Evolutionary conservation across 1,140 invertebrate species (phyloP).

Genomic region (Drosophila mojavensis): DNA sequence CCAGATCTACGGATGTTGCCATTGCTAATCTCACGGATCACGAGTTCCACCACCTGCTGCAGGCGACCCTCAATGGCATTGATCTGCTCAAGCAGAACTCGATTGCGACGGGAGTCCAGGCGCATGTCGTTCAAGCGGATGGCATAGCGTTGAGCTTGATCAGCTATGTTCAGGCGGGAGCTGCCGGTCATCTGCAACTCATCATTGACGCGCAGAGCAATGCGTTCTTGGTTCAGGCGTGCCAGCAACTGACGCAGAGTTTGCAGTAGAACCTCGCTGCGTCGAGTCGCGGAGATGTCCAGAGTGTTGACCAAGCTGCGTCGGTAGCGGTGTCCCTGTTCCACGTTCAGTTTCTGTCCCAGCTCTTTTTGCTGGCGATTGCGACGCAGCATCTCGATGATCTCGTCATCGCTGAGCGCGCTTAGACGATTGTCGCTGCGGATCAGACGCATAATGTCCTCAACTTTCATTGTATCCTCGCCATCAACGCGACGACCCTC

Average conservation of each 20-base stretch:
- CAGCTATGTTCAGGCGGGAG: constrained; percentile 5
- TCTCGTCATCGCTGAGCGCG: constrained; percentile 52
- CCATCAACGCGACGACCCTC: constrained; percentile 50
- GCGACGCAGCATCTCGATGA: constrained; percentile 46
- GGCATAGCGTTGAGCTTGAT: constrained; percentile 42
- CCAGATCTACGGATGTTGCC: not conserved
- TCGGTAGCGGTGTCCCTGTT: constrained; percentile 43
- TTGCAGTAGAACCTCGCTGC: constrained; percentile 57
- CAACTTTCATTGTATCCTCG: constrained; percentile 35
- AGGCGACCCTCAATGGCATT: constrained; percentile 30
- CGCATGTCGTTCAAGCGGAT: constrained; percentile 57
- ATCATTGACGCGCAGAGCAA: constrained; percentile 32
- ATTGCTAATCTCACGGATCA: constrained; percentile 34
- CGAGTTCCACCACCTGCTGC: constrained; percentile 21
- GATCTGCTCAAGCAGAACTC: constrained; percentile 44
- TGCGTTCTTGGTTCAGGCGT: constrained; percentile 66
- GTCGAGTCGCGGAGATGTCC: constrained; percentile 27
- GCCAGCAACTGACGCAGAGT: constrained; percentile 65
- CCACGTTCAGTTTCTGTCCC: constrained; percentile 4
- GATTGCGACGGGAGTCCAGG: constrained; percentile 43
- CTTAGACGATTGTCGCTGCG: constrained; percentile 49
- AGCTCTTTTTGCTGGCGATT: constrained; percentile 42
- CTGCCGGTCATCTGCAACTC: constrained; percentile 25
- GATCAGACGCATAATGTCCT: constrained; percentile 56
- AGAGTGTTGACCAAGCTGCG: constrained; percentile 44